Evolutionary conservation across 2,797 vertebrate species (phyloP).

Genomic region (Enteromius anoplus): DNA sequence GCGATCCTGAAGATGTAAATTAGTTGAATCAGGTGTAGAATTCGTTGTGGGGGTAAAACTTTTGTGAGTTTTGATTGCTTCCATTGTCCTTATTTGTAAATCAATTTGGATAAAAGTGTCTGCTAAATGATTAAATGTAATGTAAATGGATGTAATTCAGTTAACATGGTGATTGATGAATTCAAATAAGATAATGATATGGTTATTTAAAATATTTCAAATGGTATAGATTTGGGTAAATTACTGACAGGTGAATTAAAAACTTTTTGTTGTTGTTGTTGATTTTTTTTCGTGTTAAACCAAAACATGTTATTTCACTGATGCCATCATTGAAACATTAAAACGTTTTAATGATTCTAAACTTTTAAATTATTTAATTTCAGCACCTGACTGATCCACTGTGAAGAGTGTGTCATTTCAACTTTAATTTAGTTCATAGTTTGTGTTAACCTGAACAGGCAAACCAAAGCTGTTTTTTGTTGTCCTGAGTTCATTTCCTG

Average conservation of each 20-base stretch:
- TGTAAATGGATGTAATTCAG: background rate
- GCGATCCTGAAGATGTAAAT: too few relatives aligned
- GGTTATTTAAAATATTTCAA: background rate
- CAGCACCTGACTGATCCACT: background rate
- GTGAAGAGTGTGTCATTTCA: background rate
- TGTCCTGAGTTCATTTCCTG: background rate
- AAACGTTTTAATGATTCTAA: background rate
- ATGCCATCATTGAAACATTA: background rate
- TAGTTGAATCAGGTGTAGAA: too few relatives aligned
- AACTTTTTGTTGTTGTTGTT: background rate
- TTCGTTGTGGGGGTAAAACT: too few relatives aligned
- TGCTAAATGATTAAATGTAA: too few relatives aligned
- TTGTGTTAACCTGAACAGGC: background rate
- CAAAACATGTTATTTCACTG: background rate
- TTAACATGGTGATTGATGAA: background rate
- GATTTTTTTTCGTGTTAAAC: background rate
- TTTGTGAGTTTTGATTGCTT: too few relatives aligned
- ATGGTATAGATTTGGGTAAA: background rate
- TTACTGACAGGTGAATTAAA: background rate
- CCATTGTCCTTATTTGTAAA: too few relatives aligned
- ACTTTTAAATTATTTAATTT: background rate
- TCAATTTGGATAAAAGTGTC: too few relatives aligned
- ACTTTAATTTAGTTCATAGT: background rate
- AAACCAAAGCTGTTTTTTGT: background rate
- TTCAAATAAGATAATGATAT: background rate